Percentiles rank a stretch among this genome's conserved stretches.
phyloP scores from a whole-genome alignment of 2,888 invertebrate genomes.

The Taphrorychus bicolor region DNA sequence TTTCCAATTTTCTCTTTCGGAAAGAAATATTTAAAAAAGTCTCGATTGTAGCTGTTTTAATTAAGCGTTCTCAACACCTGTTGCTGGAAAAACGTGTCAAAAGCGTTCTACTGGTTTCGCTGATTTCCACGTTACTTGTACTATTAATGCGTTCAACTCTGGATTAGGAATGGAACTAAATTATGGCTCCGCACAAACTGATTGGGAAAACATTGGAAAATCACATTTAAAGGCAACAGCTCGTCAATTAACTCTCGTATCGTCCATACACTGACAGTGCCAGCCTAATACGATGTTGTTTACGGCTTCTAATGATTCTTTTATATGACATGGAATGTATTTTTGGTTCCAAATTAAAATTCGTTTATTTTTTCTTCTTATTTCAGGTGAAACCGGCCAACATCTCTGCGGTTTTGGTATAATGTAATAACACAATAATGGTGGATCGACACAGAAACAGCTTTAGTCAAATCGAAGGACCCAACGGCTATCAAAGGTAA shows the following conservation, averaged over 20 bases:
- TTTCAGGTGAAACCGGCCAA: background rate
- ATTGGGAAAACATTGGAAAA: background rate
- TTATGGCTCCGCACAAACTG: background rate
- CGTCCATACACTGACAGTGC: background rate
- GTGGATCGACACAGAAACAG: slow-evolving; percentile 54
- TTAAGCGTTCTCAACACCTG: slow-evolving; percentile 15
- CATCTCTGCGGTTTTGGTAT: slow-evolving; percentile 36
- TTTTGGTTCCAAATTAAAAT: background rate
- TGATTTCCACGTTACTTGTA: background rate
- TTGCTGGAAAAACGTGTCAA: slow-evolving; percentile 7
- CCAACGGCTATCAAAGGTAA: slow-evolving; percentile 53
- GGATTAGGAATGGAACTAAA: background rate
- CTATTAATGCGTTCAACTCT: background rate
- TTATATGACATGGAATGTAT: too few species aligned
- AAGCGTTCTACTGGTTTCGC: background rate
- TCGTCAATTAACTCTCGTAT: background rate
- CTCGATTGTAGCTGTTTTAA: slow-evolving; percentile 12
- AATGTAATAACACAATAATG: slow-evolving; percentile 44
- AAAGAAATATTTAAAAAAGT: background rate
- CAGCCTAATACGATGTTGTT: too few species aligned
- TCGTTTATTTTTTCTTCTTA: background rate
- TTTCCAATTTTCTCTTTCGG: background rate
- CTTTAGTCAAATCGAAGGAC: slow-evolving; percentile 51
- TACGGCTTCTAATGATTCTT: background rate
- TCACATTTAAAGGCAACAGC: background rate